Conservation (phyloP, 2,113 vertebrate genomes). For the Maccullochella peelii region DNA sequence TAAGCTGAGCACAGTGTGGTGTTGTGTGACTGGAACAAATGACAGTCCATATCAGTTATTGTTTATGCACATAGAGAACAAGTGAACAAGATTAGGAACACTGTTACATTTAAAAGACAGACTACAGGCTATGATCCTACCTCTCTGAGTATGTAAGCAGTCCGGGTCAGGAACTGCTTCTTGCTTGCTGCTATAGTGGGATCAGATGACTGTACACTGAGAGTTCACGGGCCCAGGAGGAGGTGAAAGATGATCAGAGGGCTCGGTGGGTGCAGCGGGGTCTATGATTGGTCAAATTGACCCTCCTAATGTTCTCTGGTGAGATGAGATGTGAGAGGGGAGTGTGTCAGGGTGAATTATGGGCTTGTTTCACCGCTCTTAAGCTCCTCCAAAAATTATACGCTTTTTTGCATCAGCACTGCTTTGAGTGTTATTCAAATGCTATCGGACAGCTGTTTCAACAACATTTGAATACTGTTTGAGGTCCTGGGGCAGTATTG, state of each 20-base stretch:
- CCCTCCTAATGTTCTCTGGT: constrained; percentile 64
- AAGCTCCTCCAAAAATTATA: too few species aligned
- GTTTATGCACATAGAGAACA: neutral
- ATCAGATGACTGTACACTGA: constrained; percentile 74
- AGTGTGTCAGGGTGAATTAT: constrained; percentile 47
- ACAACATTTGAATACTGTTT: constrained; percentile 28
- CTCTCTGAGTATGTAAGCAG: constrained; percentile 43
- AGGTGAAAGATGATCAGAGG: constrained; percentile 77
- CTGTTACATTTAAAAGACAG: constrained; percentile 27
- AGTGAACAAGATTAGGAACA: constrained; percentile 30
- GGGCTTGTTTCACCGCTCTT: constrained; percentile 39
- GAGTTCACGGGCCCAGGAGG: constrained; percentile 68
- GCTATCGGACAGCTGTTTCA: constrained; percentile 33
- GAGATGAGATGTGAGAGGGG: constrained; percentile 65
- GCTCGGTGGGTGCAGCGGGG: constrained; percentile 61
- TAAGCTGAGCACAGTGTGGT: constrained; percentile 6
- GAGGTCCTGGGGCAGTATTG: neutral
- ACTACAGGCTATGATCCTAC: constrained; percentile 36
- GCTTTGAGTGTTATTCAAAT: constrained; percentile 29
- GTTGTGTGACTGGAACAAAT: constrained; percentile 44
- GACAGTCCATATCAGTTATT: constrained; percentile 23
- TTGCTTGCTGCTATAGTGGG: constrained; percentile 64
- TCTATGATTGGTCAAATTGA: constrained; percentile 72
- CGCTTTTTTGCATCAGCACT: neutral
- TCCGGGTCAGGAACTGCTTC: constrained; percentile 48